These are phyloP conservation scores for Machimus rusticus DNA, from an alignment of 2,888 invertebrate genomes.

Conservation along the genomic window DNA sequence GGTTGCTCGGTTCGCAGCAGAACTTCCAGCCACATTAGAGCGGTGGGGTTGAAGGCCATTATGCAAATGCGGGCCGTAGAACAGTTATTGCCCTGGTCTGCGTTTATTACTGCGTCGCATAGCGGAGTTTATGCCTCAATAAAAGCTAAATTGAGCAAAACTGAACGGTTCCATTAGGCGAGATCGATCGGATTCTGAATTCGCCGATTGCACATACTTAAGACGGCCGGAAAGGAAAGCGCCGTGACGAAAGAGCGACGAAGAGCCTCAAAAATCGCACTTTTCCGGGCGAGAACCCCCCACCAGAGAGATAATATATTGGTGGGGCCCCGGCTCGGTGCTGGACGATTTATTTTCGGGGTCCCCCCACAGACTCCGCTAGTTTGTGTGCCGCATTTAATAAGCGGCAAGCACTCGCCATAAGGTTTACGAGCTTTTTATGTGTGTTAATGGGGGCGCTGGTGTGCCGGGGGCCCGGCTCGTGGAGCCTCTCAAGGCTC, in stretches of 20 bases:
- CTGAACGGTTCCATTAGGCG: background rate
- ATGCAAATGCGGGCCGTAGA: conserved; percentile 4
- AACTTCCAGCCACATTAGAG: background rate
- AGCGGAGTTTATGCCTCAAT: background rate
- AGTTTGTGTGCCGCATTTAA: conserved; percentile 1
- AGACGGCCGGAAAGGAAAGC: background rate
- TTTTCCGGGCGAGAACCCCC: background rate
- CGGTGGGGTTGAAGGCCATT: background rate
- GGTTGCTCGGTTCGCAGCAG: background rate
- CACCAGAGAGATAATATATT: background rate
- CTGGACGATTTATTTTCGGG: conserved; percentile 3
- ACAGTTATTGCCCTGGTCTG: background rate
- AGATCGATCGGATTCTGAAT: background rate
- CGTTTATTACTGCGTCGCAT: conserved; percentile 8
- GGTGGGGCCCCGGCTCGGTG: background rate
- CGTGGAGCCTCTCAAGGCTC: conserved; percentile 9
- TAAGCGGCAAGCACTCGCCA: background rate
- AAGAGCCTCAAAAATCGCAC: background rate
- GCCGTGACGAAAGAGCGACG: background rate
- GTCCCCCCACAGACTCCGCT: background rate
- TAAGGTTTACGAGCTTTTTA: conserved; percentile 15
- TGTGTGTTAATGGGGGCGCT: background rate
- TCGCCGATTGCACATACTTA: background rate
- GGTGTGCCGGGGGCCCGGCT: background rate
- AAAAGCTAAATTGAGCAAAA: conserved; percentile 1